Base-by-base conservation (phyloP, 2,797 vertebrate genomes). In the Bryconaethiops microstoma region DNA sequence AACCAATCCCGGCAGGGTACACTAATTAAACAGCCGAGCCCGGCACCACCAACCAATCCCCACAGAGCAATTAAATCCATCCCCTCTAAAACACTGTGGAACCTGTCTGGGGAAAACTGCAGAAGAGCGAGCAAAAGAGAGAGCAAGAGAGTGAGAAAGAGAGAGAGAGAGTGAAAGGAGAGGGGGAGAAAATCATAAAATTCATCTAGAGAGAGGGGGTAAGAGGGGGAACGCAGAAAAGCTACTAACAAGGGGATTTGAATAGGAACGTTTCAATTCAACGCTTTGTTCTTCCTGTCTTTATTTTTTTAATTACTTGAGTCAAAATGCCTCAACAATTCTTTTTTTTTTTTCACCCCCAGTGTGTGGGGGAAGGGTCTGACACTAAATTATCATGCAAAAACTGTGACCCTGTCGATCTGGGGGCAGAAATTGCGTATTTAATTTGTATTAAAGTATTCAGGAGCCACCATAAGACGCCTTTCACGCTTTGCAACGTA, bases 1-100 rank as follows among this genome's bases (percentile, higher is more conserved):
- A 98, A 96, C 96, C 94, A 95, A 97, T 98, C 96, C 97, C 97
- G 95, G 93, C 94, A 98, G 97, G 96, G 95, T 97, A 97, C 96
- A 96, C 97, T 99, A 99, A 99, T 99, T 98, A 99, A 99, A 99
- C 97, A 99, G 96, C 95, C 96, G 96, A 97, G 96, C 97, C 96
- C 96, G 94, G 97, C 97, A 96, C 96, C 97, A 96, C 96, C 97
- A 98, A 96, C 96, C 96, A 96, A 96, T 98, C 97, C 98, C 97
- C 95, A 96, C 95, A 97, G 98, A 98, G 97, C 97, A 99, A 99
- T 99, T 99, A 99, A 99, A 99, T 97, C 96, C 95, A 98, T 98
- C 96, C 96, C 97, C 95, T 97, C 97, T 98, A 99, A 99, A 99
- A 97, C 95, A 98, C 96, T 96, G 95, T 94, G 95, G 94, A 96